These are phyloP conservation scores for Cactoblastis cactorum DNA, from an alignment of 2,888 invertebrate genomes.

Conservation along the genomic window DNA sequence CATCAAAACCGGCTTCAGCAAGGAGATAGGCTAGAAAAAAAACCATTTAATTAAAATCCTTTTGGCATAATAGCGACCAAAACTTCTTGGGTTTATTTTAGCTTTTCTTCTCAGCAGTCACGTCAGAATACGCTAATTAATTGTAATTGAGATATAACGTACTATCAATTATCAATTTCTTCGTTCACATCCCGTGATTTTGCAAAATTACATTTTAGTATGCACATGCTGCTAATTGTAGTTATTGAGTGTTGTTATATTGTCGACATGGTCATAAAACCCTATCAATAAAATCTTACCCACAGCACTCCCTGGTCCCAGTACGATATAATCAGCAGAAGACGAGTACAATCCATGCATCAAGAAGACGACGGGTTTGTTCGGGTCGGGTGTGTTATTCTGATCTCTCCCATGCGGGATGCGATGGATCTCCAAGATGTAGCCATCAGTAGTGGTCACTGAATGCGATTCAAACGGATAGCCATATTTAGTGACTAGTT, in stretches of 20 bases:
- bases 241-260: too few relatives aligned
- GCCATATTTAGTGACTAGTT: constrained; percentile 44
- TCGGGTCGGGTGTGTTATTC: constrained; percentile 29
- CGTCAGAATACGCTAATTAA: too few relatives aligned
- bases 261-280: not conserved
- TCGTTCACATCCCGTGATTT: too few relatives aligned
- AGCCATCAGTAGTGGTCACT: constrained; percentile 45
- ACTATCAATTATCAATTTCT: too few relatives aligned
- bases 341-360: constrained; percentile 53
- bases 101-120: too few relatives aligned
- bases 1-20: constrained; percentile 83
- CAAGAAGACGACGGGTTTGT: constrained; percentile 34
- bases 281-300: constrained; percentile 29
- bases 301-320: constrained; percentile 42
- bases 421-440: constrained; percentile 46
- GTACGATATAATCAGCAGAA: constrained; percentile 46
- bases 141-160: too few relatives aligned
- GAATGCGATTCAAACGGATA: constrained; percentile 47
- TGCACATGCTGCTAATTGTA: too few relatives aligned
- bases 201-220: too few relatives aligned
- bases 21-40: constrained; percentile 52
- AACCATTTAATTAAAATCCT: not conserved
- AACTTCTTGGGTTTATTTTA: too few relatives aligned
- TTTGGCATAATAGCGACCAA: too few relatives aligned
- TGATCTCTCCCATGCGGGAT: constrained; percentile 44